Evolutionary conservation across 1,140 invertebrate genomes (phyloP).

Genomic region (Sminthurides bifidus): DNA sequence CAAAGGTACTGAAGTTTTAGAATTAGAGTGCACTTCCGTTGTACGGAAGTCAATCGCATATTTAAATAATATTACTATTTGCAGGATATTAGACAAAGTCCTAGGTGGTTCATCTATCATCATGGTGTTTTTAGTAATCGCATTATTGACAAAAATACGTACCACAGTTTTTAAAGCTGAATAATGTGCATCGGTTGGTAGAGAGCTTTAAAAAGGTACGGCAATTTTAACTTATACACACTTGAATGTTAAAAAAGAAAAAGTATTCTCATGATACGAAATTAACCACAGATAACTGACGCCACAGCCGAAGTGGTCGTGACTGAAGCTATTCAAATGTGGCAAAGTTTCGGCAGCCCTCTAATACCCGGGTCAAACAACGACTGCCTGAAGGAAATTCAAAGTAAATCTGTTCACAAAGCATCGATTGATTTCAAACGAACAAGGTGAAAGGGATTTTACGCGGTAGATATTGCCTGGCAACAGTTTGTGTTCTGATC

Average conservation of each 20-base stretch:
- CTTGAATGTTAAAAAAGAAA: neutral
- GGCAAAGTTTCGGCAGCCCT: conserved; percentile 38
- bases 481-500: too few relatives aligned
- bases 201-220: conserved; percentile 53
- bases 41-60: neutral
- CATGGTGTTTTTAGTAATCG: conserved; percentile 61
- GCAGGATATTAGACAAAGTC: conserved; percentile 76
- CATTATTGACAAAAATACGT: conserved; percentile 55
- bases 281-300: conserved; percentile 52
- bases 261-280: neutral
- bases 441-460: too few relatives aligned
- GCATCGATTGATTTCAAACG: too few relatives aligned
- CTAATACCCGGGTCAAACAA: conserved; percentile 3
- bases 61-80: neutral
- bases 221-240: neutral
- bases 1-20: conserved; percentile 47
- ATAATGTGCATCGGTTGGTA: conserved; percentile 45
- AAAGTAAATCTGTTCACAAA: too few relatives aligned
- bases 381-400: too few relatives aligned
- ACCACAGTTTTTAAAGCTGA: conserved; percentile 51
- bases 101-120: conserved; percentile 70
- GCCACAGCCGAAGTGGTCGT: conserved; percentile 61
- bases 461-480: too few relatives aligned
- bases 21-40: neutral
- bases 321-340: conserved; percentile 63